Evolutionary conservation across 2,888 invertebrate genomes (phyloP).

Genomic region (Heliconius cydno): DNA sequence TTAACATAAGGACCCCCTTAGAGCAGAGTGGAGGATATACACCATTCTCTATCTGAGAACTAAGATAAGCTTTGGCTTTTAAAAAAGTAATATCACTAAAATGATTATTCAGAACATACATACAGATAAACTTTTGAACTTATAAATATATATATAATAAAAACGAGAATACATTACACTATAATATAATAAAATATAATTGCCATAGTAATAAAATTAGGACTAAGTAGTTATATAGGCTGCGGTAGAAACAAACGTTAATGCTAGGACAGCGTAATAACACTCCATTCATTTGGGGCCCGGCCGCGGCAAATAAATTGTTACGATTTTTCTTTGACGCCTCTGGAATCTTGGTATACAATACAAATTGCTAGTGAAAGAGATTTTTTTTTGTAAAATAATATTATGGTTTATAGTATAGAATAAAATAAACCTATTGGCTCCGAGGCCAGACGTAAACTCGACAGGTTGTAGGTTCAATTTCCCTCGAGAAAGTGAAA

Average conservation of each 20-base stretch:
- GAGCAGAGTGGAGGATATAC: background rate
- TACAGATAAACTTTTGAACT: too few relatives aligned
- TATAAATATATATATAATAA: background rate
- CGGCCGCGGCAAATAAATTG: slow-evolving; percentile 73
- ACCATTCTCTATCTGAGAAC: background rate
- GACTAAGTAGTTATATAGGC: background rate
- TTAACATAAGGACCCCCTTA: background rate
- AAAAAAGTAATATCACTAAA: too few relatives aligned
- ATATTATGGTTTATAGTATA: background rate
- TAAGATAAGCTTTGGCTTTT: background rate
- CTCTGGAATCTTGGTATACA: slow-evolving; percentile 65
- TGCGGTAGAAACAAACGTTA: slow-evolving; percentile 56
- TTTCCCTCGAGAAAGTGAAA: background rate
- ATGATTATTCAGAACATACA: too few relatives aligned
- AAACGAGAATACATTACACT: background rate
- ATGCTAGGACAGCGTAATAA: slow-evolving; percentile 66
- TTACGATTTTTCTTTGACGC: slow-evolving; percentile 79
- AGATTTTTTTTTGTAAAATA: slow-evolving; percentile 18
- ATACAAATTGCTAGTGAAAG: slow-evolving; percentile 48
- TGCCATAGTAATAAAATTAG: background rate
- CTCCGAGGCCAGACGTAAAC: too few relatives aligned
- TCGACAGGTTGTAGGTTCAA: too few relatives aligned
- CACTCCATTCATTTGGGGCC: slow-evolving; percentile 63
- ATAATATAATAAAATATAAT: background rate
- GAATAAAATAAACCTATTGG: background rate